Percentiles rank a stretch among this genome's conserved stretches.
phyloP scores from a whole-genome alignment of 2,113 vertebrate genomes.

The Orycteropus afer region DNA sequence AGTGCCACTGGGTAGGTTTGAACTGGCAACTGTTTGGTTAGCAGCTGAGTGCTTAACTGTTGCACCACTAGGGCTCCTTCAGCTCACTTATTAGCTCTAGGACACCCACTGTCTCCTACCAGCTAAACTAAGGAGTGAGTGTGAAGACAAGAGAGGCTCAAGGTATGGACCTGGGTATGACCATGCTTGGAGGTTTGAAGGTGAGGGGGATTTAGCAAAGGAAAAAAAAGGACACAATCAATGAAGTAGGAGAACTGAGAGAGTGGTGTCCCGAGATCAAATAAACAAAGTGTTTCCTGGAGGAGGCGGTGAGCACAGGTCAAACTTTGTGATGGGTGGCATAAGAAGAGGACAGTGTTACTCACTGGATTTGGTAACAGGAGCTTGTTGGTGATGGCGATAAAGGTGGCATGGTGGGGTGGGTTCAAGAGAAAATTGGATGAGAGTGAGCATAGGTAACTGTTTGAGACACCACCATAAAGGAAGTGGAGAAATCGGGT shows the following conservation, averaged over 20 bases:
- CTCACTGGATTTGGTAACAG: fast-evolving
- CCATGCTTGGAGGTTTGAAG: not conserved
- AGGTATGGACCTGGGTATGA: not conserved
- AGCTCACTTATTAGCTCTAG: not conserved
- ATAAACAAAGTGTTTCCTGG: not conserved
- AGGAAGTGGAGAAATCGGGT: not conserved
- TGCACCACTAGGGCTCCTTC: no score
- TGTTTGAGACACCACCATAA: not conserved
- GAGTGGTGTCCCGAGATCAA: not conserved
- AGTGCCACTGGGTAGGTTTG: no score
- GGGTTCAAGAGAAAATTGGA: not conserved
- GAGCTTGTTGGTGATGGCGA: not conserved
- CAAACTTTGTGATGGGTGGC: no score
- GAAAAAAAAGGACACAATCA: not conserved
- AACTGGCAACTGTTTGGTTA: no score
- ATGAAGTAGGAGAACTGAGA: not conserved
- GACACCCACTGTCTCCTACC: not conserved
- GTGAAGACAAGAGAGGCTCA: not conserved
- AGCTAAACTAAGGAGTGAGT: not conserved
- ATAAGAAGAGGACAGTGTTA: no score
- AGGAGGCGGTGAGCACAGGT: not conserved
- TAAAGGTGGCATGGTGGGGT: not conserved
- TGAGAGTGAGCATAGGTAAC: not conserved
- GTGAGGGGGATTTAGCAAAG: not conserved
- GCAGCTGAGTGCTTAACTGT: no score